Base-by-base conservation (phyloP, 2,888 invertebrate genomes). In the Stenoptilia bipunctidactyla region DNA sequence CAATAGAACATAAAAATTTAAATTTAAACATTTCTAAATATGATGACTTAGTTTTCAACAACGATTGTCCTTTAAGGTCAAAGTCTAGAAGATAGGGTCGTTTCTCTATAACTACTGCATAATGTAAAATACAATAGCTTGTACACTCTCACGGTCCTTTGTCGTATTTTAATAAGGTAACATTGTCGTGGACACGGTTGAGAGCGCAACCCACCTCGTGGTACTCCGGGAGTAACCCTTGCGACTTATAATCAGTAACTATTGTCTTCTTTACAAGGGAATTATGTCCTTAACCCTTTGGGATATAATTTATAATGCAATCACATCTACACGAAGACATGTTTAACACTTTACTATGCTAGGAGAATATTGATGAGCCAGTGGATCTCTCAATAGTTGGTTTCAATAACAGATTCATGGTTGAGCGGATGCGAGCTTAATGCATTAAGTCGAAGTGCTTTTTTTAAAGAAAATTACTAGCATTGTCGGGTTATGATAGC, bases 361-460 rank as follows among this genome's bases (percentile, higher is more conserved):
- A 73, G 68, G 63, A 65, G 73, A 79, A 77, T 79, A 66, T 66
- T 71, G 68, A 79, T 80, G 72, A 64, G 52, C 55, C 56, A 60
- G 59, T 56, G 61, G 64, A 58, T 63, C 56, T 64, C 58, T 65
- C 66, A 68, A 68, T 71, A 65, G 61, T 56, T 57, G 54, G 53
- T 53, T 56, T 56, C 63, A 68, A 72, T 73, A 57, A 61, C 52
- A 56, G 64, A 58, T 58, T 47, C 52, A 48, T 48, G 52, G 54
- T 52, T 52, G 45, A 56, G 46, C 49, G 53, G 51, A 55, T 50
- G 12, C 30, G 51, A 49, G 40, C 42, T 46, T 54, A 47, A 40
- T 30, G 30, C 30, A 12, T n/a, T 30, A 30, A 8, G 4, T 30
- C 30, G 4, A n/a, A 12, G 30, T n/a, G 30, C 4, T 20, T 30